These are phyloP conservation scores for Drosophila orena DNA, from an alignment of 1,140 invertebrate genomes.

Conservation along the genomic window DNA sequence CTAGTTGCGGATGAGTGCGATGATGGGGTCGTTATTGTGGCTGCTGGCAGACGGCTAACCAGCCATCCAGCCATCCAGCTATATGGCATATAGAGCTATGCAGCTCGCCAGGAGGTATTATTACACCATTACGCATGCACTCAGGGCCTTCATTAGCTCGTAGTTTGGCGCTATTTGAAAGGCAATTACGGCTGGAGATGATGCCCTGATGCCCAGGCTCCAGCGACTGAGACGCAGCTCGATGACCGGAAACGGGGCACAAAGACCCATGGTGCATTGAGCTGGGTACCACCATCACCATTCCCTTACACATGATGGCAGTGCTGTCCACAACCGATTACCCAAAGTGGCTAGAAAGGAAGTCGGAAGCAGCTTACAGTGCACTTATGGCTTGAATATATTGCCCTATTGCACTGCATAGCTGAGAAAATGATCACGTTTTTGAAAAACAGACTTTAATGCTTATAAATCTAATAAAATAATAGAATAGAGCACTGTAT, in stretches of 20 bases:
- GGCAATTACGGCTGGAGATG: constrained; percentile 65
- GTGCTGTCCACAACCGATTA: not conserved
- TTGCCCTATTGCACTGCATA: not conserved
- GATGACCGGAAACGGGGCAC: constrained; percentile 65
- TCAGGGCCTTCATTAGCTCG: constrained; percentile 77
- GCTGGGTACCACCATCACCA: constrained; percentile 33
- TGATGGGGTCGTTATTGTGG: constrained; percentile 48
- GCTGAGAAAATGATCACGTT: not conserved
- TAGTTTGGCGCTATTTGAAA: constrained; percentile 80
- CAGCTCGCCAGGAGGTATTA: constrained; percentile 71
- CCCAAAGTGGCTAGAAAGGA: too few relatives aligned
- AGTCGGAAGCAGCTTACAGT: not conserved
- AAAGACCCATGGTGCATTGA: constrained; percentile 59
- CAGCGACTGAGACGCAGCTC: constrained; percentile 24
- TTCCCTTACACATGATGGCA: not conserved
- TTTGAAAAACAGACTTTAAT: too few relatives aligned
- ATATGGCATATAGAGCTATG: not conserved
- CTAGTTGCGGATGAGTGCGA: constrained; percentile 23
- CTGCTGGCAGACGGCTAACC: constrained; percentile 23
- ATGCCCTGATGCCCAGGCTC: constrained; percentile 11
- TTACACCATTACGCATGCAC: constrained; percentile 82
- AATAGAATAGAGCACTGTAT: too few relatives aligned
- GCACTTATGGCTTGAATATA: not conserved
- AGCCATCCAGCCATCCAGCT: constrained; percentile 2
- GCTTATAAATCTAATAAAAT: too few relatives aligned